These are phyloP conservation scores for Sminthurides bifidus DNA, from an alignment of 1,140 invertebrate species.

Conservation along the genomic window DNA sequence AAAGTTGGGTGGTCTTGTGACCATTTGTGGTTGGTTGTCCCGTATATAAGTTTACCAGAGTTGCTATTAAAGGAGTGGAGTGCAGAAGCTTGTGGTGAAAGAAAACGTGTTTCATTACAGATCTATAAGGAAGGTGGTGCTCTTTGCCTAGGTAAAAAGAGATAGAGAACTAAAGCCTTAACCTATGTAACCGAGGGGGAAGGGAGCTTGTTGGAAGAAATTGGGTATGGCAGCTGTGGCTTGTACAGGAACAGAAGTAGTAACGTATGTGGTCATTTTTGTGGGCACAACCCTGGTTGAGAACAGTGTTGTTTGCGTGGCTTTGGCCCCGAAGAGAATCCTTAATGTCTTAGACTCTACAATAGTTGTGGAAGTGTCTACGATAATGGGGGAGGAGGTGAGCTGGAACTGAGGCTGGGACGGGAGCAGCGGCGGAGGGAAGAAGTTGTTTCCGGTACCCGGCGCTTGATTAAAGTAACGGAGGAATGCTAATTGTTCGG, in stretches of 20 bases:
- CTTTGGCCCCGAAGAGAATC: slow-evolving; percentile 75
- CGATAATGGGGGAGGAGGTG: slow-evolving; percentile 65
- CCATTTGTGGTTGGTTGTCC: too few relatives aligned
- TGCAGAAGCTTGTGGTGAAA: too few relatives aligned
- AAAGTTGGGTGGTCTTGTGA: neutral
- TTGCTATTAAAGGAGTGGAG: too few relatives aligned
- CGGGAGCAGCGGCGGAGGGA: neutral
- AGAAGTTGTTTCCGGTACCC: slow-evolving; percentile 26
- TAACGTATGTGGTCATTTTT: slow-evolving; percentile 60
- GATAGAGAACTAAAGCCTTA: neutral
- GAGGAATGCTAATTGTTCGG: slow-evolving; percentile 49
- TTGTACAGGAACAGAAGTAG: slow-evolving; percentile 16
- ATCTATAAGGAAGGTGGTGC: too few relatives aligned
- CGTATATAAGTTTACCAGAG: too few relatives aligned
- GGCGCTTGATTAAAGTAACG: slow-evolving; percentile 40
- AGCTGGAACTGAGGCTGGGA: slow-evolving; percentile 56
- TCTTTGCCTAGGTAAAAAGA: too few relatives aligned
- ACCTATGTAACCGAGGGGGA: slow-evolving; percentile 15
- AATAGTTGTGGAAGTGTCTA: slow-evolving; percentile 63
- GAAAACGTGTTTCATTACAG: too few relatives aligned
- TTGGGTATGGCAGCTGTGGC: slow-evolving; percentile 17
- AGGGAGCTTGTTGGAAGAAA: slow-evolving; percentile 14
- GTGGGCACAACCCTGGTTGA: slow-evolving; percentile 74
- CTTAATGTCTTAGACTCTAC: slow-evolving; percentile 71
- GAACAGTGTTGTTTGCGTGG: slow-evolving; percentile 71